Conservation (phyloP, 2,797 vertebrate genomes). For the Anomalospiza imberbis region DNA sequence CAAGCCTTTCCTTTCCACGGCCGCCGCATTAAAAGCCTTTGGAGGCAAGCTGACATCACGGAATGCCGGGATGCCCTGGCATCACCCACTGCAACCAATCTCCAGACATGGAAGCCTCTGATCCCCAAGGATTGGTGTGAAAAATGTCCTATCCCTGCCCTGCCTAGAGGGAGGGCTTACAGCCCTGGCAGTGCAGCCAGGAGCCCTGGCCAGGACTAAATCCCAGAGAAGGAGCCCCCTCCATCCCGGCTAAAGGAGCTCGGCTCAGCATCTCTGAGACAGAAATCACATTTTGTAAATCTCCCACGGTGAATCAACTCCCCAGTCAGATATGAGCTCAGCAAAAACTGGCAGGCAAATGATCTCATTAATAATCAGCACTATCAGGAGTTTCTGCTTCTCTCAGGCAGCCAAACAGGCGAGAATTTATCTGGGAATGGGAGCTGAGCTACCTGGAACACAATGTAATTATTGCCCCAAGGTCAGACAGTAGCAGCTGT, state of each 20-base stretch:
- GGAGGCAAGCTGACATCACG: neutral
- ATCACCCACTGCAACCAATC: neutral
- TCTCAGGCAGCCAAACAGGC: neutral
- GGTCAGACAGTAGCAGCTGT: neutral
- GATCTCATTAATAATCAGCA: slow-evolving; percentile 62
- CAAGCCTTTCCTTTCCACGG: slow-evolving; percentile 27
- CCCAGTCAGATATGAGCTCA: slow-evolving; percentile 56
- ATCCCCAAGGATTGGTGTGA: accelerated
- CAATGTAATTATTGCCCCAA: neutral
- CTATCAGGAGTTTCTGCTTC: slow-evolving; percentile 22
- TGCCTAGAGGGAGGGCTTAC: neutral
- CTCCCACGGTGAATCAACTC: slow-evolving; percentile 48
- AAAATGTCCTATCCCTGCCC: neutral
- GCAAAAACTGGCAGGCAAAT: slow-evolving; percentile 64
- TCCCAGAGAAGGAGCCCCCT: neutral
- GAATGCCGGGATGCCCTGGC: neutral
- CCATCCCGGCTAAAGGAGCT: neutral
- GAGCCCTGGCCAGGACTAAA: neutral
- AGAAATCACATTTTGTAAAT: slow-evolving; percentile 16
- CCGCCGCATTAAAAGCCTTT: neutral
- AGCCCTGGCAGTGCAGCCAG: neutral
- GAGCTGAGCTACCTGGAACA: neutral
- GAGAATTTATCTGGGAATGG: neutral
- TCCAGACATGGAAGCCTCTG: neutral
- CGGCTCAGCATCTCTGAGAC: slow-evolving; percentile 42